These are phyloP conservation scores for Elaphurus davidianus DNA, from an alignment of 2,113 vertebrate species.

Conservation along the genomic window DNA sequence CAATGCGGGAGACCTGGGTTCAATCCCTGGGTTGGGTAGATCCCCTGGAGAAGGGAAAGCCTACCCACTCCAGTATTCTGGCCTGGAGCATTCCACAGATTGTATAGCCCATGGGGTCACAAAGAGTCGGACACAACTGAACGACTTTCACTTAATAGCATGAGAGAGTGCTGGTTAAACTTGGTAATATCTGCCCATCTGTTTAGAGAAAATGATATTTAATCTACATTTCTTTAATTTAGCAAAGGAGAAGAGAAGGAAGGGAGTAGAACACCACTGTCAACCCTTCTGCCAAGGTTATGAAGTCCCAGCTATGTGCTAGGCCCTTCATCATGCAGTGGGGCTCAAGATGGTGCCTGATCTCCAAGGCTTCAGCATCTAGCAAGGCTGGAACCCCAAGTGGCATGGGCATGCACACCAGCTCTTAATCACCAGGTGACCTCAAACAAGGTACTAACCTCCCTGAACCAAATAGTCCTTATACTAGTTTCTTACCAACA, in stretches of 20 bases:
- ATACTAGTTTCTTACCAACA: neutral
- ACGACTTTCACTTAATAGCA: neutral
- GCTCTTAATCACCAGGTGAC: neutral
- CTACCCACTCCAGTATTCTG: neutral
- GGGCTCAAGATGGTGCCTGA: neutral
- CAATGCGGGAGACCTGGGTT: neutral
- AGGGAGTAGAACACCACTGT: neutral
- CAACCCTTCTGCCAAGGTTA: neutral
- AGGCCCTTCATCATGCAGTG: neutral
- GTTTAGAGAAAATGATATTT: neutral
- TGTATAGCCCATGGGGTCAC: neutral
- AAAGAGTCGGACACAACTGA: neutral
- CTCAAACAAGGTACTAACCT: neutral
- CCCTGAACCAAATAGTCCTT: neutral
- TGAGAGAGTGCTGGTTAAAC: neutral
- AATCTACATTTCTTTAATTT: neutral
- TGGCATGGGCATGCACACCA: neutral
- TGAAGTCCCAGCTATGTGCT: neutral
- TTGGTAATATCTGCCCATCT: slow-evolving; percentile 22
- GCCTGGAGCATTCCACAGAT: neutral
- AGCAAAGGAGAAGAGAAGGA: neutral
- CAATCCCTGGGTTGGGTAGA: neutral
- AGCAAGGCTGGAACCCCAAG: neutral
- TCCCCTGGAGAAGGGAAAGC: neutral
- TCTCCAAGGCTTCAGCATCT: neutral